Evolutionary conservation across 2,888 invertebrate genomes (phyloP).

Genomic region (Drosophila picticornis): DNA sequence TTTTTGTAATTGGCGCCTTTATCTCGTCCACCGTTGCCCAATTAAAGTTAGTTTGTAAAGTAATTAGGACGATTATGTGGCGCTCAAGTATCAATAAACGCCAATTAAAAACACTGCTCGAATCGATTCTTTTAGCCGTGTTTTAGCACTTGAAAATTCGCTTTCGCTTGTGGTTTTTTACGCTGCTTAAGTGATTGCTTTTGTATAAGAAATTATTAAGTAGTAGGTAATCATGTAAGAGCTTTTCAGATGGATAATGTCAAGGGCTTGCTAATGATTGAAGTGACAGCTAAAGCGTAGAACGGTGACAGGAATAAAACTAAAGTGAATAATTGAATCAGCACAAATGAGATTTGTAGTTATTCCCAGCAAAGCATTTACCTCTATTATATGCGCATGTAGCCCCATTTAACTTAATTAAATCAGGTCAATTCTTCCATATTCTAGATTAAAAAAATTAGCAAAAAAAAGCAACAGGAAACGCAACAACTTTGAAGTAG

Average conservation of each 20-base stretch:
- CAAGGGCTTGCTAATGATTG: background rate
- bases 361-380: background rate
- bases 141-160: slow-evolving; percentile 37
- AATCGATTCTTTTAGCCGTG: slow-evolving; percentile 54
- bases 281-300: background rate
- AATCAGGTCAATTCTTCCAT: background rate
- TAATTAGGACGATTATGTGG: slow-evolving; percentile 79
- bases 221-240: slow-evolving; percentile 5
- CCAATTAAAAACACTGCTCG: slow-evolving; percentile 63
- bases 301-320: background rate
- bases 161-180: slow-evolving; percentile 36
- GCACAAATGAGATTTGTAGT: background rate
- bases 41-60: slow-evolving; percentile 77
- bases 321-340: background rate
- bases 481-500: slow-evolving; percentile 30
- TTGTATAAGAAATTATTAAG: slow-evolving; percentile 12
- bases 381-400: background rate
- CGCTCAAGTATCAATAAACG: slow-evolving; percentile 78
- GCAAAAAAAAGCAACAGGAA: slow-evolving; percentile 12
- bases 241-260: background rate
- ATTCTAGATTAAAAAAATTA: slow-evolving; percentile 29
- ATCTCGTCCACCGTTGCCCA: slow-evolving; percentile 70
- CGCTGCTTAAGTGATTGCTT: slow-evolving; percentile 59
- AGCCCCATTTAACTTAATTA: slow-evolving; percentile 3
- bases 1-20: slow-evolving; percentile 67